phyloP scores from a whole-genome alignment of 2,797 vertebrate species.

The Lagorchestes hirsutus region DNA sequence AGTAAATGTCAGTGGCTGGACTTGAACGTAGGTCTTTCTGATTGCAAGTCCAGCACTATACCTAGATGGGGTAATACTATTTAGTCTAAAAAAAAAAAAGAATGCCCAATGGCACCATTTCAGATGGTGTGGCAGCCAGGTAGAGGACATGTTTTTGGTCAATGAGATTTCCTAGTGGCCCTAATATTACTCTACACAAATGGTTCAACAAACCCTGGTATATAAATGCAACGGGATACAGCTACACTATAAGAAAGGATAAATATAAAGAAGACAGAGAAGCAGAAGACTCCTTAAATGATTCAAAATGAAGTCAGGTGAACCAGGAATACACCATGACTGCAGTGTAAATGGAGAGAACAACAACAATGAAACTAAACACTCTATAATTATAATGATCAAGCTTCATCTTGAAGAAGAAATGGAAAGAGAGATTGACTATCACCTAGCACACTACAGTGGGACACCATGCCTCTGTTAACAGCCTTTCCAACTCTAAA shows the following conservation, averaged over 20 bases:
- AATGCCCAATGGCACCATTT: background rate
- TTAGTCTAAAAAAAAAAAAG: background rate
- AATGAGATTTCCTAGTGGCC: background rate
- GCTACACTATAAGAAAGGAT: background rate
- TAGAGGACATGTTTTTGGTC: background rate
- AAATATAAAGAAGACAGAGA: background rate
- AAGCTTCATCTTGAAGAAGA: background rate
- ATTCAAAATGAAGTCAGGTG: background rate
- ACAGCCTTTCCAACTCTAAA: background rate
- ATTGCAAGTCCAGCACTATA: background rate
- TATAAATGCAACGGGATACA: background rate
- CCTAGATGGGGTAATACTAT: background rate
- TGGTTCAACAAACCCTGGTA: background rate
- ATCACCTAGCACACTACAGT: background rate
- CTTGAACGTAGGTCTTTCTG: background rate
- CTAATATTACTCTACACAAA: background rate
- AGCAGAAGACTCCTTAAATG: background rate
- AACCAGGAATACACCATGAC: background rate
- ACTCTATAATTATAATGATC: background rate
- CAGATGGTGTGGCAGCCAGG: background rate
- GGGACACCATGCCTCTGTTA: background rate
- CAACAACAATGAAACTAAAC: background rate
- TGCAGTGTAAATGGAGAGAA: background rate
- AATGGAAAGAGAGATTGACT: background rate
- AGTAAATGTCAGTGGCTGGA: background rate